Evolutionary conservation across 2,888 invertebrate species (phyloP).

Genomic region (Isotomurus palustris): DNA sequence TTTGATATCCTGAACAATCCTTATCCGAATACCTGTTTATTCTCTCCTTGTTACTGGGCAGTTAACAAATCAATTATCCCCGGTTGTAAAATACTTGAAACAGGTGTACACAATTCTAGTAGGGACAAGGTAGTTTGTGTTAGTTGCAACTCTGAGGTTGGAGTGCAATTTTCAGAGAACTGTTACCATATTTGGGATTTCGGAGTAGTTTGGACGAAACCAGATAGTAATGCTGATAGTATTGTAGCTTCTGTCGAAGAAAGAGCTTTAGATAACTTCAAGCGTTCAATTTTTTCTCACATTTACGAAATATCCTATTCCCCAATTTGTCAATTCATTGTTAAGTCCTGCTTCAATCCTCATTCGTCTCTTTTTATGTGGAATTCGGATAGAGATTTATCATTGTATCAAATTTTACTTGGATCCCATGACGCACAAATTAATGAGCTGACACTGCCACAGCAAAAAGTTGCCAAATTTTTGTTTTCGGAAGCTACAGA

Average conservation of each 20-base stretch:
- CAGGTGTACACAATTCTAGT: no score
- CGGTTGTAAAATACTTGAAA: no score
- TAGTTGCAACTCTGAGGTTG: slow-evolving; percentile 31
- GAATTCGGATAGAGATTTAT: slow-evolving; percentile 39
- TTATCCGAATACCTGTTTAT: slow-evolving; percentile 56
- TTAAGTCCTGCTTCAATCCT: slow-evolving; percentile 20
- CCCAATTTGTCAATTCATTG: slow-evolving; percentile 35
- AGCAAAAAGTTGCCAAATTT: slow-evolving; percentile 36
- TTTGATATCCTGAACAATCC: slow-evolving; percentile 37
- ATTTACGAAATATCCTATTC: slow-evolving; percentile 38
- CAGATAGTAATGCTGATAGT: neutral
- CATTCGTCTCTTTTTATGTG: slow-evolving; percentile 35
- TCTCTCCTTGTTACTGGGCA: slow-evolving; percentile 57
- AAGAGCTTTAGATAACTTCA: slow-evolving; percentile 30
- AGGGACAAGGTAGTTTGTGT: slow-evolving; percentile 24
- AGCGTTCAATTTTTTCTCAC: slow-evolving; percentile 36
- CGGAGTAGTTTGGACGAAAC: slow-evolving; percentile 16
- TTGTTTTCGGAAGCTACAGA: slow-evolving; percentile 28
- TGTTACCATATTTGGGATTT: slow-evolving; percentile 41
- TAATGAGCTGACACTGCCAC: slow-evolving; percentile 16
- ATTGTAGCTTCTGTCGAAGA: no score
- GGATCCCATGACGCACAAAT: no score
- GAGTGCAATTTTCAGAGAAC: slow-evolving; percentile 25
- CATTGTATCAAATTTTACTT: no score
- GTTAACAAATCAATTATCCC: no score